Evolutionary conservation across 2,113 vertebrate species (phyloP), one percentile per base, ranked within the genome.

Genomic region (Lota lota): DNA sequence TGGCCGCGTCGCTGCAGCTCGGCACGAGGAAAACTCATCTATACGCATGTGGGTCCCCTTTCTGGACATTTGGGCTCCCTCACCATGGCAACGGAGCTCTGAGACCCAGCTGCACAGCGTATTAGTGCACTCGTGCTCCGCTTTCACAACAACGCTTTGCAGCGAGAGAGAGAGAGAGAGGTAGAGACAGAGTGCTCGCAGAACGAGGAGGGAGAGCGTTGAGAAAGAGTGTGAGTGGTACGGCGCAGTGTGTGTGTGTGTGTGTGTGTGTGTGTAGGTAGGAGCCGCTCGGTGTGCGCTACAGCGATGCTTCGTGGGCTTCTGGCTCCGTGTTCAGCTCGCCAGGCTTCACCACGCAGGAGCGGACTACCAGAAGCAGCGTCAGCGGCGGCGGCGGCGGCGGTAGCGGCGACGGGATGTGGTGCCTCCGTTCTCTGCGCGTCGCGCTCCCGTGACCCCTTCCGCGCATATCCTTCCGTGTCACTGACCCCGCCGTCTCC

Each of bases 371-470:
- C 89, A 87, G 87, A 88, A 33, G 28, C 28, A 6, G 28, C 28
- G 28, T 4, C 4, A 6, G 28, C 28, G 24, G 24, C 4, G 24
- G 24, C 24, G 28, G 28, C 2, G 28, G 28, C 28, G 28, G 28
- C 28, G 28, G 28, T 6, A 6, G 28, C 28, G 28, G 28, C 28
- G 28, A 5, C 4, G 80, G 82, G 78, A 86, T 76, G 76, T 74
- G 77, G 62, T 70, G 56, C 76, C 79, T 67, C 68, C 61, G 47
- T 76, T 85, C 79, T 75, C 64, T 68, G 72, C 76, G 79, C 87
- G 84, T 77, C 83, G 87, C 87, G 87, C 81, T 84, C 83, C 83
- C 88, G 72, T 83, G 81, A 74, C 80, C 79, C 67, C 76, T 67
- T 33, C 66, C 74, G 28, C 28, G 72, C 71, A 64, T 81, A 81